Conservation (phyloP, 2,797 vertebrate species). For the Danio tinwini region DNA sequence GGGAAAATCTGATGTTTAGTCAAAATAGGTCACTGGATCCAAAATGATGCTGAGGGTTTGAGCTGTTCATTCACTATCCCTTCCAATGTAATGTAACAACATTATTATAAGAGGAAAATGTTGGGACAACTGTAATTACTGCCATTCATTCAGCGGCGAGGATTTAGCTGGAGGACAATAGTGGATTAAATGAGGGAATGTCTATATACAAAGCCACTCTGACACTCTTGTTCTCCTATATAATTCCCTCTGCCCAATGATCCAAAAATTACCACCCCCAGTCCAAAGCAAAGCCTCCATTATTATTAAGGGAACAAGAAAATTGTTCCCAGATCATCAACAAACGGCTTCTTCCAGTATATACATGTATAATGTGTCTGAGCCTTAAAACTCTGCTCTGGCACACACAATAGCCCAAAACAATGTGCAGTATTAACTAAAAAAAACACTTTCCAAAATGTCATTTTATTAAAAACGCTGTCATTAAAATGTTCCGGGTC, state of each 20-base stretch:
- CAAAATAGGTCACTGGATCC: neutral
- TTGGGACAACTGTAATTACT: constrained; percentile 36
- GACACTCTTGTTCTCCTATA: neutral
- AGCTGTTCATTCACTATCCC: neutral
- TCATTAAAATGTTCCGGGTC: constrained; percentile 36
- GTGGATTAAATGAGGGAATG: neutral
- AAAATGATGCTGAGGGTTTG: neutral
- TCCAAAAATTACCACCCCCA: constrained; percentile 25
- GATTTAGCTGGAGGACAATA: constrained; percentile 14
- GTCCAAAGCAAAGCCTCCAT: constrained; percentile 16
- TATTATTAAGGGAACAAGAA: constrained; percentile 28
- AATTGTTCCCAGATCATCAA: constrained; percentile 19
- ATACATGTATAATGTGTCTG: neutral
- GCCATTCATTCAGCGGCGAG: neutral
- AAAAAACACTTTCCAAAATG: neutral
- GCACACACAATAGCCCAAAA: neutral
- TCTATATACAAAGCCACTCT: constrained; percentile 23
- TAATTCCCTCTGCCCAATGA: constrained; percentile 16
- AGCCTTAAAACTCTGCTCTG: neutral
- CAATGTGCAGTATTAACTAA: neutral
- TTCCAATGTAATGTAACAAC: constrained; percentile 1
- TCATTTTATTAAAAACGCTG: neutral
- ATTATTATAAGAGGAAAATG: neutral
- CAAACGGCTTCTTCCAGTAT: neutral
- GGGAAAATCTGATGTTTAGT: neutral